Evolutionary conservation across 2,888 invertebrate species (phyloP), one percentile per base, ranked within the genome.

Genomic region (Smittia aterrima): DNA sequence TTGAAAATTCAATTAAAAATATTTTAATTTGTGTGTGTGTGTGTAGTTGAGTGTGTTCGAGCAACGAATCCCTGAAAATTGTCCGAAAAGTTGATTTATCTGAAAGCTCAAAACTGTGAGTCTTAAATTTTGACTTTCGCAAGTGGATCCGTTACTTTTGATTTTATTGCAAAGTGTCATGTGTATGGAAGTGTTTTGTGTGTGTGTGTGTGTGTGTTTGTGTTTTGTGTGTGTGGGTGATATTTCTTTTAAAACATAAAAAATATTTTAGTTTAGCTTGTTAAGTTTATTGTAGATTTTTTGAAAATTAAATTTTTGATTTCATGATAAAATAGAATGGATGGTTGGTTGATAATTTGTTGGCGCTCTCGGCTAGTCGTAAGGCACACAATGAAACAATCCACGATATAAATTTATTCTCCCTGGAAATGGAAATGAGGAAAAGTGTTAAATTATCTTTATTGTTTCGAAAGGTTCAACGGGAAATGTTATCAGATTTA

Each of bases 11-110:
- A 3, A 40, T 16, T 38, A 47, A 20, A 68, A 53, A 25, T 41
- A n/a, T 68, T 24, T 47, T 47, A 13, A 13, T 47, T 1, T 25
- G 53, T 68, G 68, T 68, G 47, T 25, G 38, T 25, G n/a, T 47
- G 27, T 68, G 68, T 53, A 16, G 22, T n/a, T 58, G 58, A 6
- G 9, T 58, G 41, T 71, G 70, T 32, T 27, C 53, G 47, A 54
- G 70, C 54, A 71, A 71, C 70, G 70, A 71, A 71, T 71, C 70
- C 54, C 70, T 71, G 70, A 54, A 71, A 58, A 58, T 58, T 58
- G 18, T n/a, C 58, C 58, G 4, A 58, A 58, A 58, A 47, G 20
- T 41, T 67, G n/a, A n/a, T n/a, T n/a, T n/a, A n/a, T 11, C 67
- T 67, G 67, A 67, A 67, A 67, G 32, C 22, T 67, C 18, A 22